A percentile compares a stretch with the other conserved stretches of the same genome.
Evolutionary conservation across 2,113 vertebrate species (phyloP).

Genomic region (Erythrolamprus reginae): DNA sequence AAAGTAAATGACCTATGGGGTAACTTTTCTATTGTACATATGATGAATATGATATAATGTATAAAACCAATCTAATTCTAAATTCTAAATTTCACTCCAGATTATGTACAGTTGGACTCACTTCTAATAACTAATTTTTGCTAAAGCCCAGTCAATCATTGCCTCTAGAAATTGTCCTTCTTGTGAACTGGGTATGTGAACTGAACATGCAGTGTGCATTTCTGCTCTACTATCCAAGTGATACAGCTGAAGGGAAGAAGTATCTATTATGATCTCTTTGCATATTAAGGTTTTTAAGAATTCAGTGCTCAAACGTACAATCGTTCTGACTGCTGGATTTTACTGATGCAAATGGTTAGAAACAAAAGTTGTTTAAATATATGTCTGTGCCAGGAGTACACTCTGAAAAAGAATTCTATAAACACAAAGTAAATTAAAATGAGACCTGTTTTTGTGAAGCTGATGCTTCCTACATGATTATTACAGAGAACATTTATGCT

Average conservation of each 20-base stretch:
- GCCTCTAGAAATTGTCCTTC: neutral
- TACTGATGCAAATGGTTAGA: constrained; percentile 70
- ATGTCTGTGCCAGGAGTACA: constrained; percentile 59
- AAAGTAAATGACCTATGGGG: neutral
- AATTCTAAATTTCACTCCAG: neutral
- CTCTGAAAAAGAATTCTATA: constrained; percentile 64
- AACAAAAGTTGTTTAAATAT: constrained; percentile 76
- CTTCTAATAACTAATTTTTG: neutral
- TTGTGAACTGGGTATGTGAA: neutral
- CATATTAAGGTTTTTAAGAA: constrained; percentile 44
- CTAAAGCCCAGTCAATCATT: neutral
- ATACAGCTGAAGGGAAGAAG: neutral
- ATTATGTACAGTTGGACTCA: neutral
- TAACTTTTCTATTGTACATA: neutral
- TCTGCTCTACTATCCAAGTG: neutral
- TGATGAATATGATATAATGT: neutral
- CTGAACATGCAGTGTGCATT: neutral
- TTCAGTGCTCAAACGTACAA: constrained; percentile 47
- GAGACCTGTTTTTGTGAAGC: constrained; percentile 64
- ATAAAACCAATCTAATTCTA: neutral
- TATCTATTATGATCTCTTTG: constrained; percentile 41
- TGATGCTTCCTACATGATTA: constrained; percentile 65
- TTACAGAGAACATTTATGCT: constrained; percentile 70
- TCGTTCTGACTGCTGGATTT: constrained; percentile 57
- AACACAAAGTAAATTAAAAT: constrained; percentile 73